Evolutionary conservation across 2,113 vertebrate genomes (phyloP), one percentile per base, ranked within the genome.

Genomic region (Atlantisia rogersi): DNA sequence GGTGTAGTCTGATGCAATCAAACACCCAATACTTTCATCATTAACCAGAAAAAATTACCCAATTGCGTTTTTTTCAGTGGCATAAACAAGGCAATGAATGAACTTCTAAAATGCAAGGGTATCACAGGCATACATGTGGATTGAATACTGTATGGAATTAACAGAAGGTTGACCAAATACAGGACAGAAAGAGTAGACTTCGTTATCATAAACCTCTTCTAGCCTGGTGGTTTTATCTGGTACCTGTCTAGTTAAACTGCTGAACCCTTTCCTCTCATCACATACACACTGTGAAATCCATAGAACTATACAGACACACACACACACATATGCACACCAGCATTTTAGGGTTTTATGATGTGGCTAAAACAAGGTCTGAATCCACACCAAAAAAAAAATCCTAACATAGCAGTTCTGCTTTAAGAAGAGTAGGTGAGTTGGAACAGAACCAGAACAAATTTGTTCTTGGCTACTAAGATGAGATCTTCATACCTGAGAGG

Each of bases 11-110:
- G 19, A 29, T 22, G 7, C 58, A 92, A 53, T 90, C 53, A 76
- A 90, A 85, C 46, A 92, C 32, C 79, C 81, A 55, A 92, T 82
- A 71, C 32, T 69, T 67, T 92, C 26, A 86, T 62, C 31, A 46
- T 80, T 92, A 94, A 89, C 65, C 12, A 88, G 58, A 77, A 93
- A 92, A 92, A 95, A 81, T 31, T 4, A 44, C 31, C 19, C 50
- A 82, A 26, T 44, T 91, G 12, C 55, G 53, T 73, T 77, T 88
- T 88, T 92, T 93, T 71, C 31, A 28, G 59, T 77, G 46, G 40
- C 55, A 69, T 88, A 80, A 93, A 88, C 53, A 86, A 91, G 37
- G 22, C 31, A 83, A 69, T 7, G 2, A 83, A 88, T 50, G 12
- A 86, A 48, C 55, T 28, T 83, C 20, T 58, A 25, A 79, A 62